phyloP scores from a whole-genome alignment of 2,113 vertebrate species.

The Eira barbara region DNA sequence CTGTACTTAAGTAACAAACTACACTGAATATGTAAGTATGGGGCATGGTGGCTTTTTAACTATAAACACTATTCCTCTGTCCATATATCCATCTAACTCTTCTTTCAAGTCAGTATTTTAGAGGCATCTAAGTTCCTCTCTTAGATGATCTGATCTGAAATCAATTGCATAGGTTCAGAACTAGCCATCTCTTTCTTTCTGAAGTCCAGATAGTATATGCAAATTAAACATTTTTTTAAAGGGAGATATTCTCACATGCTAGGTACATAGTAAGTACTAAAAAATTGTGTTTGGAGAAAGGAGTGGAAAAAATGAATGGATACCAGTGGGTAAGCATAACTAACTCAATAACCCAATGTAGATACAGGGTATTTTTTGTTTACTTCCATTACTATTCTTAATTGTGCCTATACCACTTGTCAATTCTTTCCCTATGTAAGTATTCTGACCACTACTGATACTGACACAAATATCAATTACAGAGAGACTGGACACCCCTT shows the following conservation, averaged over 20 bases:
- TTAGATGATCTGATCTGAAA: constrained; percentile 19
- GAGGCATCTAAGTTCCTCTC: background rate
- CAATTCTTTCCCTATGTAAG: background rate
- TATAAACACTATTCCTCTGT: background rate
- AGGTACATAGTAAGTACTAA: background rate
- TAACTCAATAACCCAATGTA: background rate
- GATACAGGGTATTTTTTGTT: background rate
- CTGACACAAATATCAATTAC: background rate
- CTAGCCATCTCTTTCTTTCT: background rate
- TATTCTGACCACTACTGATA: background rate
- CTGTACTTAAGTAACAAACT: background rate
- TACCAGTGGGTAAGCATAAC: background rate
- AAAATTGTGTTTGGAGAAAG: background rate
- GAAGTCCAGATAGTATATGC: background rate
- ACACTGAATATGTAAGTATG: background rate
- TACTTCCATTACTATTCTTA: background rate
- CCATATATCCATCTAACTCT: background rate
- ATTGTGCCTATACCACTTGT: background rate
- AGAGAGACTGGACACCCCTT: background rate
- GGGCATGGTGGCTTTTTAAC: background rate
- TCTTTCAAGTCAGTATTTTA: background rate
- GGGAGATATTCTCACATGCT: background rate
- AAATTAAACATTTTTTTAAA: background rate
- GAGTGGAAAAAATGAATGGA: background rate
- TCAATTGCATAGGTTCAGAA: background rate